Evolutionary conservation across 1,140 invertebrate species (phyloP).

Genomic region (Coelopa frigida): DNA sequence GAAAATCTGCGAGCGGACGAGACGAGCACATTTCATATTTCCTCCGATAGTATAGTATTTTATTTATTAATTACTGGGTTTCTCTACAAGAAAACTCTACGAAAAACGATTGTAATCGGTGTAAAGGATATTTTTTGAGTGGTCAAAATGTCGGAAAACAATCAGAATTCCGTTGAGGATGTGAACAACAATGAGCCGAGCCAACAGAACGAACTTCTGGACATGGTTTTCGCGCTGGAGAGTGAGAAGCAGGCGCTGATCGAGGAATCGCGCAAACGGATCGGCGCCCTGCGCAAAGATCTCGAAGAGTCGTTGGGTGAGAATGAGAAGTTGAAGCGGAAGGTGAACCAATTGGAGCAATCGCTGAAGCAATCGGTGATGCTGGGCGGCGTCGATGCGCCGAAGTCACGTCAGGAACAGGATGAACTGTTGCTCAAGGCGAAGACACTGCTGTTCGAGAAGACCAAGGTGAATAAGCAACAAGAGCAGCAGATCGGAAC

Average conservation of each 20-base stretch:
- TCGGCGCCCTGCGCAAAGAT: constrained; percentile 38
- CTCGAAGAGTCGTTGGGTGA: constrained; percentile 33
- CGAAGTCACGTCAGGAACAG: constrained; percentile 44
- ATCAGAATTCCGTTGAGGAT: constrained; percentile 23
- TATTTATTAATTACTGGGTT: no score
- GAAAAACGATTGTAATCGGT: no score
- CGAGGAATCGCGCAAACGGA: constrained; percentile 38
- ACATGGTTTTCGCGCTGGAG: constrained; percentile 41
- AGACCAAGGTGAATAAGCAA: constrained; percentile 62
- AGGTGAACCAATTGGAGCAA: constrained; percentile 33
- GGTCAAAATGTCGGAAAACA: constrained; percentile 26
- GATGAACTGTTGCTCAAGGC: constrained; percentile 53
- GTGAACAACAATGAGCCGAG: constrained; percentile 32
- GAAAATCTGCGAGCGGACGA: no score
- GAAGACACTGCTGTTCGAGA: constrained; percentile 58
- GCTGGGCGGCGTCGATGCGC: constrained; percentile 34
- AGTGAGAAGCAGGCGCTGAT: constrained; percentile 41
- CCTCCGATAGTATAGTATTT: no score
- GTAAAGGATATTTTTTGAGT: no score
- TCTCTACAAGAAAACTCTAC: no score
- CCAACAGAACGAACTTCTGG: constrained; percentile 35
- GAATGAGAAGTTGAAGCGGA: constrained; percentile 32
- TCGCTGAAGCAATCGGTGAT: constrained; percentile 37
- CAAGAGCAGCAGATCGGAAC: constrained; percentile 67
- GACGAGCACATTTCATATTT: no score